These are phyloP conservation scores for Artemisiospiza belli DNA, from an alignment of 2,113 vertebrate genomes.

Conservation along the genomic window DNA sequence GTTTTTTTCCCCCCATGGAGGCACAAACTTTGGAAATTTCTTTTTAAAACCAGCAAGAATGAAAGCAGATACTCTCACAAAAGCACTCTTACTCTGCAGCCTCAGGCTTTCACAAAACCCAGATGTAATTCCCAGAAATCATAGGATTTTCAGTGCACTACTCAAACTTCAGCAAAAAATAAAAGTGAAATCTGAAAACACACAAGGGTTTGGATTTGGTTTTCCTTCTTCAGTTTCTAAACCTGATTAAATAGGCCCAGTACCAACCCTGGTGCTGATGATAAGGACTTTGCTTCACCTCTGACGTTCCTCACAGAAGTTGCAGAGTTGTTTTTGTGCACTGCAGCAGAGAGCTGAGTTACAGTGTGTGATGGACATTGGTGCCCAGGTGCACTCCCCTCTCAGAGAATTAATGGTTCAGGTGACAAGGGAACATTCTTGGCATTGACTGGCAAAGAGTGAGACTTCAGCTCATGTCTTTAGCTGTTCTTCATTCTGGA, in stretches of 20 bases:
- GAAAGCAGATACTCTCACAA: neutral
- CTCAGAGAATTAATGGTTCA: neutral
- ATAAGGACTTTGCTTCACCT: neutral
- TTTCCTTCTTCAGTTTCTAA: neutral
- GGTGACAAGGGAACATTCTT: neutral
- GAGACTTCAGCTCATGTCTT: neutral
- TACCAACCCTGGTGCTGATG: neutral
- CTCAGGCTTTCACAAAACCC: neutral
- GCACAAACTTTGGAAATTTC: neutral
- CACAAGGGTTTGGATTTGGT: neutral
- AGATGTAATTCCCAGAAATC: neutral
- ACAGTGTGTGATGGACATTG: accelerated
- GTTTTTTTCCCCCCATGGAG: neutral
- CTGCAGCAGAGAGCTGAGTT: neutral
- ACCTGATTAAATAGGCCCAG: neutral
- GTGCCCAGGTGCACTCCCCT: neutral
- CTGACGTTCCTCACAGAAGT: accelerated
- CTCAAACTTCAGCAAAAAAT: neutral
- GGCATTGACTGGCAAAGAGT: neutral
- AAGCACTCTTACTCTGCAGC: neutral
- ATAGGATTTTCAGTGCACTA: neutral
- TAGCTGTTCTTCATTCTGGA: neutral
- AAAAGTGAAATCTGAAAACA: neutral
- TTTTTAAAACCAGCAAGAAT: neutral
- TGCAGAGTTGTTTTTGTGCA: neutral